Percentiles rank a stretch among this genome's conserved stretches.
phyloP scores from a whole-genome alignment of 2,797 vertebrate genomes.

The Anguilla anguilla region DNA sequence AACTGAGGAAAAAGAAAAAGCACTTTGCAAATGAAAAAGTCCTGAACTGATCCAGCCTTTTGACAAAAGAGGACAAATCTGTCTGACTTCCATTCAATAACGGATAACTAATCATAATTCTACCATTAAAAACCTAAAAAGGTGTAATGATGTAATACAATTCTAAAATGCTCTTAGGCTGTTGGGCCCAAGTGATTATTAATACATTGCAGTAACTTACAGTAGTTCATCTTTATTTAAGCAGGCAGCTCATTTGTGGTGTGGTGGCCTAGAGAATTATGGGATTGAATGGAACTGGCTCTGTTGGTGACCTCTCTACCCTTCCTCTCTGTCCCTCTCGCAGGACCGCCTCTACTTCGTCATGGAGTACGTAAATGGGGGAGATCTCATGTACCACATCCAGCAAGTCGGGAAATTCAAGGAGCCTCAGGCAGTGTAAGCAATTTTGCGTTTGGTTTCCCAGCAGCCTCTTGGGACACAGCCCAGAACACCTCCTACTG shows the following conservation, averaged over 20 bases:
- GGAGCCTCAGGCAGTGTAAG: constrained; percentile 75
- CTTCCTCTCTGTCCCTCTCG: constrained; percentile 10
- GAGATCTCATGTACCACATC: constrained; percentile 94
- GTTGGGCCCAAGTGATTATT: not conserved
- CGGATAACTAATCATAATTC: not conserved
- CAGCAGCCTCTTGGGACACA: constrained; percentile 74
- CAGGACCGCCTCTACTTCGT: constrained; percentile 98
- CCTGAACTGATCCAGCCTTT: not conserved
- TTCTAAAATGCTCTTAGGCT: not conserved
- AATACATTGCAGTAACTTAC: not conserved
- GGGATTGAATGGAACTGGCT: not conserved
- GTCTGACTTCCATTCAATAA: not conserved
- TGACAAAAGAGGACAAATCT: not conserved
- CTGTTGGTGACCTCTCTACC: constrained; percentile 5
- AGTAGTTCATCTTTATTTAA: not conserved
- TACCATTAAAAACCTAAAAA: not conserved
- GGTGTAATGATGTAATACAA: not conserved
- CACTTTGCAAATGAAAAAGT: not conserved
- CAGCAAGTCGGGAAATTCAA: constrained; percentile 83
- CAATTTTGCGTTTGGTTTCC: constrained; percentile 51
- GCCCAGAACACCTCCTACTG: not conserved
- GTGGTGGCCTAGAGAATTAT: not conserved
- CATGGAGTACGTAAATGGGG: constrained; percentile 98
- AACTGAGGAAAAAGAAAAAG: not conserved
- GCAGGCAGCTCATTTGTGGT: not conserved